These are phyloP conservation scores for Hemaris fuciformis DNA, from an alignment of 2,888 invertebrate genomes.

Conservation along the genomic window DNA sequence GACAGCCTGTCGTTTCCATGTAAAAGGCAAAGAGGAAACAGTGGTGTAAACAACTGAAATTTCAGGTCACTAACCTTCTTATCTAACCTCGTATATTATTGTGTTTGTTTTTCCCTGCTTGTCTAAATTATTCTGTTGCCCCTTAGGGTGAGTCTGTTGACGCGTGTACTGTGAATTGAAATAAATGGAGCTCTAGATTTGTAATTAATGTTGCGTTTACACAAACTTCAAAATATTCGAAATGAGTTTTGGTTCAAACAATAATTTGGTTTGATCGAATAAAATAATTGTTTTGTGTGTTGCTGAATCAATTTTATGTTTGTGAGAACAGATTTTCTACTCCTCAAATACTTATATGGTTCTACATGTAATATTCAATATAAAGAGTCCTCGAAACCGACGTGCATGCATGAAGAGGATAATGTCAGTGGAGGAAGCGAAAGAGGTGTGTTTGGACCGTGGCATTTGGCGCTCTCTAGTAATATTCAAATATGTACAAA, in stretches of 20 bases:
- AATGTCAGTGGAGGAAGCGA: too few species aligned
- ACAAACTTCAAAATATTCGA: not conserved
- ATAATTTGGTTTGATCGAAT: not conserved
- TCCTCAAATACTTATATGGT: too few species aligned
- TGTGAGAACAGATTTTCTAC: too few species aligned
- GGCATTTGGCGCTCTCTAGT: too few species aligned
- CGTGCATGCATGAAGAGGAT: too few species aligned
- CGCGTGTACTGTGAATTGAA: slow-evolving; percentile 12
- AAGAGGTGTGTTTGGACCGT: too few species aligned
- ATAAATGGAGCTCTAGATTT: too few species aligned
- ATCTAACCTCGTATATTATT: not conserved
- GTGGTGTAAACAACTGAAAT: slow-evolving; percentile 20
- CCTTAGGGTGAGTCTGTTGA: not conserved
- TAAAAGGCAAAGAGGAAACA: slow-evolving; percentile 16
- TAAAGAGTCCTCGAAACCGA: too few species aligned
- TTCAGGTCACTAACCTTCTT: not conserved
- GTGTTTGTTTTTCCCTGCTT: not conserved
- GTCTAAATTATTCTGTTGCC: not conserved
- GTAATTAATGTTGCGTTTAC: not conserved
- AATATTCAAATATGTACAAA: too few species aligned
- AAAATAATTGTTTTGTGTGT: not conserved
- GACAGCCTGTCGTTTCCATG: slow-evolving; percentile 28
- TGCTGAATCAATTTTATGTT: too few species aligned
- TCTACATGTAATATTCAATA: too few species aligned
- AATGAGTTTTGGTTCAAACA: not conserved